Percentiles rank a stretch among this genome's conserved stretches.
These are phyloP conservation scores for Pollenia labialis DNA, from an alignment of 2,888 invertebrate species.

Conservation along the genomic window DNA sequence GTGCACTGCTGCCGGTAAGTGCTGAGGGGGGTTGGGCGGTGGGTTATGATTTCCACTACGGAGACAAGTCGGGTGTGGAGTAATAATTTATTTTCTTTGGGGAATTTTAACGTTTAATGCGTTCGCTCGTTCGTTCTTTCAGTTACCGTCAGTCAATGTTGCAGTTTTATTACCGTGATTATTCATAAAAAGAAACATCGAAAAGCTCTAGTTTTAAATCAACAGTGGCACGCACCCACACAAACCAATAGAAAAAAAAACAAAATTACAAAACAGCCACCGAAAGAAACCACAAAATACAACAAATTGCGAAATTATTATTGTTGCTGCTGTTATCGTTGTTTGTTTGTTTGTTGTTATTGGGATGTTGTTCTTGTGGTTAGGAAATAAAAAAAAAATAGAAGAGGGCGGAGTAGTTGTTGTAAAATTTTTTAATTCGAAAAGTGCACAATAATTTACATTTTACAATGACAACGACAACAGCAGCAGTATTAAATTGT, in stretches of 20 bases:
- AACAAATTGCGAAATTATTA: constrained; percentile 54
- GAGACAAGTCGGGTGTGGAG: constrained; percentile 28
- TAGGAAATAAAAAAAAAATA: constrained; percentile 13
- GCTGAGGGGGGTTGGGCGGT: neutral
- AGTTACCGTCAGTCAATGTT: constrained; percentile 67
- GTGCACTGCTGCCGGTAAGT: neutral
- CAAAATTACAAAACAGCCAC: constrained; percentile 37
- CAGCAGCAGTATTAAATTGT: constrained; percentile 55
- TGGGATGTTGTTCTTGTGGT: constrained; percentile 55
- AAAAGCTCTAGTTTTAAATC: constrained; percentile 61
- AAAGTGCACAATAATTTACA: constrained; percentile 73
- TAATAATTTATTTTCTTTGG: constrained; percentile 74
- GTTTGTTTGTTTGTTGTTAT: constrained; percentile 27
- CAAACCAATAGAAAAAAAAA: neutral
- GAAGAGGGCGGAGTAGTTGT: constrained; percentile 58
- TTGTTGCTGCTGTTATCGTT: constrained; percentile 14
- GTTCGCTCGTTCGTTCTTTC: constrained; percentile 46
- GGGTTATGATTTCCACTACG: neutral
- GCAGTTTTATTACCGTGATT: constrained; percentile 75
- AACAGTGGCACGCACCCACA: constrained; percentile 55
- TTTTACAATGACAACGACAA: constrained; percentile 67
- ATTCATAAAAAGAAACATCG: constrained; percentile 63
- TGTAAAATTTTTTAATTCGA: constrained; percentile 54
- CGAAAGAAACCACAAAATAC: constrained; percentile 49
- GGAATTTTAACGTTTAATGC: constrained; percentile 72